Conservation (phyloP, 2,888 invertebrate species). For the Lottia scabra region DNA sequence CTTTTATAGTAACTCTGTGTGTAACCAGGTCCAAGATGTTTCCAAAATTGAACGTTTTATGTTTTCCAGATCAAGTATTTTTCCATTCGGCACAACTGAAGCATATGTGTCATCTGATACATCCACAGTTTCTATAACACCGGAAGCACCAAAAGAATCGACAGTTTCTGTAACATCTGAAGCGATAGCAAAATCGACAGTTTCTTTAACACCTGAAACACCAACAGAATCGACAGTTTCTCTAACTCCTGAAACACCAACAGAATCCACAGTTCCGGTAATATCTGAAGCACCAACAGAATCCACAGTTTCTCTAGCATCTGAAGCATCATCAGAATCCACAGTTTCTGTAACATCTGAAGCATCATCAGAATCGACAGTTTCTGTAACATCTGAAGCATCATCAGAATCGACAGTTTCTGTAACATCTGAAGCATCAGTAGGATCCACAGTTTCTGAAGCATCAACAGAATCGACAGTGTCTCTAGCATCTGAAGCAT, state of each 20-base stretch:
- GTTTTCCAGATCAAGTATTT: no score
- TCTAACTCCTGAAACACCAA: background rate
- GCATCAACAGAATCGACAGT: no score
- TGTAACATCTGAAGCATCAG: background rate
- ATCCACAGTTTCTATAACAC: background rate
- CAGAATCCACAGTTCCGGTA: background rate
- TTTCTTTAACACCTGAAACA: background rate
- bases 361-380: no score
- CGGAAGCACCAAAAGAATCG: background rate
- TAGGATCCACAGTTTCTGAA: no score
- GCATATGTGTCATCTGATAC: background rate
- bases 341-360: background rate
- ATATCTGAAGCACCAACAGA: background rate
- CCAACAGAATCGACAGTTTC: background rate
- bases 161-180: background rate
- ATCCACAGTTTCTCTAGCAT: background rate
- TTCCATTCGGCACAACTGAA: no score
- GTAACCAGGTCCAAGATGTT: no score
- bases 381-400: background rate
- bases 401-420: no score
- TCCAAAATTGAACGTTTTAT: no score
- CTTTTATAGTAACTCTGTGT: no score
- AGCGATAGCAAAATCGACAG: background rate
- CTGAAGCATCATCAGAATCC: background rate
- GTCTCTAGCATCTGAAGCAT: no score